phyloP scores from a whole-genome alignment of 2,888 invertebrate genomes.

The Girardia tigrina region DNA sequence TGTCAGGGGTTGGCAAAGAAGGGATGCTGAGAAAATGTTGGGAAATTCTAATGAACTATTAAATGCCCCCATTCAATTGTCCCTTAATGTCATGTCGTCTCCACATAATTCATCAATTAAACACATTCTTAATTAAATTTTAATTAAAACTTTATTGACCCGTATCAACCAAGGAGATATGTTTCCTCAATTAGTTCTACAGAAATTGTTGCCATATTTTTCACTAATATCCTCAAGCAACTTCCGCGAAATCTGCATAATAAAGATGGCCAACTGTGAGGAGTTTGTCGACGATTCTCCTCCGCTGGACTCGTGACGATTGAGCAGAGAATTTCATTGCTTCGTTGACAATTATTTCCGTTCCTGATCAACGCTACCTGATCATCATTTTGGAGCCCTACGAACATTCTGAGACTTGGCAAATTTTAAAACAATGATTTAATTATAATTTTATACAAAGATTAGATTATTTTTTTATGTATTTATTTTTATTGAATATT shows the following conservation, averaged over 20 bases:
- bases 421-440: neutral
- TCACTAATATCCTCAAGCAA: slow-evolving; percentile 23
- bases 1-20: too few relatives aligned
- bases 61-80: slow-evolving; percentile 21
- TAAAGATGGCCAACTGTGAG: slow-evolving; percentile 19
- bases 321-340: slow-evolving; percentile 17
- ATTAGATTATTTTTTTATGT: neutral
- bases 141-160: slow-evolving; percentile 20
- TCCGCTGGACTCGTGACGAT: neutral
- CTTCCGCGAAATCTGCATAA: slow-evolving; percentile 23
- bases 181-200: slow-evolving; percentile 21
- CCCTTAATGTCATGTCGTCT: neutral
- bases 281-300: slow-evolving; percentile 5
- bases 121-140: slow-evolving; percentile 12
- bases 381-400: slow-evolving; percentile 18
- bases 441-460: neutral
- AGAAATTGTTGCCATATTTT: slow-evolving; percentile 23
- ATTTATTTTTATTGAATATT: too few relatives aligned
- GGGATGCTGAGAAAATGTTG: too few relatives aligned
- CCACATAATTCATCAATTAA: slow-evolving; percentile 23
- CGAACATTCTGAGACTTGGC: neutral
- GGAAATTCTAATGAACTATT: too few relatives aligned
- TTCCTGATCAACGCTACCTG: slow-evolving; percentile 13
- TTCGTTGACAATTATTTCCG: neutral
- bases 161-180: slow-evolving; percentile 1